Conservation (phyloP, 2,113 vertebrate genomes). For the Gymnobelideus leadbeateri region DNA sequence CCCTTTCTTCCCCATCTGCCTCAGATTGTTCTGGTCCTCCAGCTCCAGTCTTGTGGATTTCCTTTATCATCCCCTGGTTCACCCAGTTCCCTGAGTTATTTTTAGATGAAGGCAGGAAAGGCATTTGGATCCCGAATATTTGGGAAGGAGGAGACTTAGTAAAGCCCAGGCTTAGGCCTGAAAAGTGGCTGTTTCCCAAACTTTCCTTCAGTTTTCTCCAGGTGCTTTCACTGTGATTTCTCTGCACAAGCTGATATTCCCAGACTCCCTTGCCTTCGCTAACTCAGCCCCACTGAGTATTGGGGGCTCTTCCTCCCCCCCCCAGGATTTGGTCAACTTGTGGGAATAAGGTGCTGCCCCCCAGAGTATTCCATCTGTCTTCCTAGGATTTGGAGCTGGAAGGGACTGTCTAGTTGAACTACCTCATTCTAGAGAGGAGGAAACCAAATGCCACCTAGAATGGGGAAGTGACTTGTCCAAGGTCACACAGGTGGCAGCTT, state of each 20-base stretch:
- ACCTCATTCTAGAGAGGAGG: background rate
- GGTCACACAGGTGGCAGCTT: background rate
- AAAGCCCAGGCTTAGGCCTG: background rate
- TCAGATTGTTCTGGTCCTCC: background rate
- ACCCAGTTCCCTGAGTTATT: conserved; percentile 15
- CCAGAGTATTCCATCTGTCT: background rate
- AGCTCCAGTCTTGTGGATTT: conserved; percentile 18
- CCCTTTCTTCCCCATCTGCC: background rate
- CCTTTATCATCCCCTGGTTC: background rate
- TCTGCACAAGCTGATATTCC: background rate
- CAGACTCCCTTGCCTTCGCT: background rate
- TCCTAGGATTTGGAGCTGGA: background rate
- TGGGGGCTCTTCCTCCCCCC: background rate
- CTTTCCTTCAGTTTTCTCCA: background rate
- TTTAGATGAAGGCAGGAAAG: conserved; percentile 5
- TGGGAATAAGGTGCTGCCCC: background rate
- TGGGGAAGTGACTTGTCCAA: background rate
- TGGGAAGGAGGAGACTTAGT: background rate
- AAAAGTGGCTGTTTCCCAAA: background rate
- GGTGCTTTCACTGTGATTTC: background rate
- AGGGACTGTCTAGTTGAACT: background rate
- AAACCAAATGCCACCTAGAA: background rate
- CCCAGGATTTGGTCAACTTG: background rate
- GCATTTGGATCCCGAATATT: background rate
- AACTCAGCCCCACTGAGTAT: background rate